phyloP scores from a whole-genome alignment of 1,140 invertebrate species.

The Zaprionus gabonicus region DNA sequence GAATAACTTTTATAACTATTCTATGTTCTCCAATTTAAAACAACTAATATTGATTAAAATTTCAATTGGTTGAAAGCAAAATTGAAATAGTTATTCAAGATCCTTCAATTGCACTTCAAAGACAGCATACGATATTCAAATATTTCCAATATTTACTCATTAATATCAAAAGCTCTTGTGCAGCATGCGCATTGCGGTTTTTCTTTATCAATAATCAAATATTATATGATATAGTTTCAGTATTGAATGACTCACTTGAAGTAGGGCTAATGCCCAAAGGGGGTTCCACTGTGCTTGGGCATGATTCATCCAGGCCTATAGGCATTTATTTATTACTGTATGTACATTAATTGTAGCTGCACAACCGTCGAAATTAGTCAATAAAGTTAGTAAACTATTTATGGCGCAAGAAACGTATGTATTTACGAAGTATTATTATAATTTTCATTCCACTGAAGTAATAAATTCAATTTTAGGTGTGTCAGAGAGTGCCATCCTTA shows the following conservation, averaged over 20 bases:
- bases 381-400: background rate
- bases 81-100: too few relatives aligned
- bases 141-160: background rate
- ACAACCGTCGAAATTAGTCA: background rate
- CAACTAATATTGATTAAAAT: too few relatives aligned
- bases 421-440: background rate
- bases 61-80: too few relatives aligned
- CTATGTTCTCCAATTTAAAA: too few relatives aligned
- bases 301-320: conserved; percentile 21
- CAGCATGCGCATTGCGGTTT: background rate
- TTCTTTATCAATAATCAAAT: conserved; percentile 23
- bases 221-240: background rate
- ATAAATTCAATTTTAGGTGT: background rate
- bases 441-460: background rate
- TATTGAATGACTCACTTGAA: conserved; percentile 23
- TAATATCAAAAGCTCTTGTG: background rate
- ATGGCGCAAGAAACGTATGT: background rate
- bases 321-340: background rate
- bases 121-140: background rate
- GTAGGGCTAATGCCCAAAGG: background rate
- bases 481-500: background rate
- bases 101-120: too few relatives aligned
- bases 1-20: too few relatives aligned
- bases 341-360: background rate
- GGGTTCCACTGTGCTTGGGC: background rate